These are phyloP conservation scores for Lophotis ruficrista DNA, from an alignment of 2,113 vertebrate species.

Conservation along the genomic window DNA sequence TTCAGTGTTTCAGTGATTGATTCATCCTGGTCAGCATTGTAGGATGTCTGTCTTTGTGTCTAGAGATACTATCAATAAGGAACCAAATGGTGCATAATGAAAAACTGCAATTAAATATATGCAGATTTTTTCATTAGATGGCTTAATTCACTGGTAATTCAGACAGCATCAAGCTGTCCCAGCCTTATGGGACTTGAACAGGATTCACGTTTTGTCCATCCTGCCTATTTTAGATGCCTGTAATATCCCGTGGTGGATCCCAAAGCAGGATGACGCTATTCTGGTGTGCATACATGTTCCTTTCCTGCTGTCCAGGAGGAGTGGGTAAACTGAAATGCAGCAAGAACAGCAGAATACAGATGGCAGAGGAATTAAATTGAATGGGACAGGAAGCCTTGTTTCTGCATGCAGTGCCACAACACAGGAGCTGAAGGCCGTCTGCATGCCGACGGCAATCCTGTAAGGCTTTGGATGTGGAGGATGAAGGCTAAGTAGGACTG, in stretches of 20 bases:
- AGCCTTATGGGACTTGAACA: not conserved
- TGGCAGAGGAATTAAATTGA: not conserved
- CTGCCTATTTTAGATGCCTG: not conserved
- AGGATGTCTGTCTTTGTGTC: not conserved
- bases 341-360: not conserved
- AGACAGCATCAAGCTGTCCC: not conserved
- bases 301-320: not conserved
- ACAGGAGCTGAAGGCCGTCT: not conserved
- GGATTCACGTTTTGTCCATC: not conserved
- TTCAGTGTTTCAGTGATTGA: not conserved
- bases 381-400: not conserved
- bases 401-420: rapidly evolving
- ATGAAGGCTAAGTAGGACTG: not conserved
- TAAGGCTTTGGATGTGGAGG: not conserved
- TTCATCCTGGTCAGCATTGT: not conserved
- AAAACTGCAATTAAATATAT: not conserved
- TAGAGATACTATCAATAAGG: not conserved
- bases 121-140: not conserved
- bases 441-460: rapidly evolving
- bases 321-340: not conserved
- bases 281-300: not conserved
- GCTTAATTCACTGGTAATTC: not conserved
- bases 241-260: not conserved
- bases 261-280: not conserved
- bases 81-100: not conserved